Conservation (phyloP, 1,140 invertebrate genomes). For the Brachionus rotundiformis region DNA sequence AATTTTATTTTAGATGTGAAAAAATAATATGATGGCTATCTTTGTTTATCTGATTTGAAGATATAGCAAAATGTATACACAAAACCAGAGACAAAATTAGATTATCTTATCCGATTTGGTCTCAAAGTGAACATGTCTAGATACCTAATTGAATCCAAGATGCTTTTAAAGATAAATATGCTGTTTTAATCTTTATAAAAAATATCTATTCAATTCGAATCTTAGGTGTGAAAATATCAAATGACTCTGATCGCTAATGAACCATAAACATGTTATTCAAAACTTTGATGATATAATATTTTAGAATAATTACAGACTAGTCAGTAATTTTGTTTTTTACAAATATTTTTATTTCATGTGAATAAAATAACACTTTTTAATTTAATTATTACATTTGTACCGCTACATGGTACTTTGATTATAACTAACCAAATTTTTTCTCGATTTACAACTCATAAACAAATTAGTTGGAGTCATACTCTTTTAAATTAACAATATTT, state of each 20-base stretch:
- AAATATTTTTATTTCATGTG: not conserved
- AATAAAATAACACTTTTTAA: not conserved
- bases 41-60: not conserved
- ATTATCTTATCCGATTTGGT: not conserved
- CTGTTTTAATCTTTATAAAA: not conserved
- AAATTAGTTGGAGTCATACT: too few relatives aligned
- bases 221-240: not conserved
- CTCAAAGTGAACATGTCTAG: too few relatives aligned
- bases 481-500: too few relatives aligned
- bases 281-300: conserved; percentile 7
- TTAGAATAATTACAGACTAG: not conserved
- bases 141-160: not conserved
- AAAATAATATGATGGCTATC: not conserved
- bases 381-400: not conserved
- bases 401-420: not conserved
- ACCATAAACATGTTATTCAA: not conserved
- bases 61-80: not conserved
- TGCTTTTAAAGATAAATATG: not conserved
- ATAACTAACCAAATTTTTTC: not conserved
- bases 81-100: not conserved
- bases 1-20: not conserved
- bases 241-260: not conserved
- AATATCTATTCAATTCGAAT: not conserved
- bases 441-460: not conserved
- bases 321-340: not conserved